Evolutionary conservation across 2,113 vertebrate species (phyloP), one percentile per base, ranked within the genome.

Genomic region (Lamprotornis superbus): DNA sequence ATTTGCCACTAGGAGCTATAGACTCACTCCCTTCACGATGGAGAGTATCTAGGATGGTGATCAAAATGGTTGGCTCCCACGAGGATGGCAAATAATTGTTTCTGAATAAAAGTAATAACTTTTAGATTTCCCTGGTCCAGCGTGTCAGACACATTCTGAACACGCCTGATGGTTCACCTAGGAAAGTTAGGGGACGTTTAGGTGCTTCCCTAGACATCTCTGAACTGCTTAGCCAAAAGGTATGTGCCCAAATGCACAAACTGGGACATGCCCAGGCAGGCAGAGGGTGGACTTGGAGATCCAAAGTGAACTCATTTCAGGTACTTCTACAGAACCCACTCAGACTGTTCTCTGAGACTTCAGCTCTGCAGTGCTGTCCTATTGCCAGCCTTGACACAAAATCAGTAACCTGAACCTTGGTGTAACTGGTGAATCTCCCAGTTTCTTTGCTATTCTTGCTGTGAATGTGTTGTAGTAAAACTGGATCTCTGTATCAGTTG

Each of bases 251-350:
- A 28, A 46, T 39, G 24, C 19, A 33, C 8, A 24, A 81, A 35
- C 4, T 21, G 50, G 25, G 35, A 15, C 0, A 0, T 13, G 15
- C 13, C 25, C 1, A 2, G 25, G 10, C 25, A 87, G 42, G 21
- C 37, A 61, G 80, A 50, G 17, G 9, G 13, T 65, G n/a, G 24
- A 61, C 31, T 53, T 65, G 20, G 59, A 70, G 15, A 42, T 55
- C 15, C 42, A 37, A 28, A 55, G 31, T 46, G 59, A 33, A 30
- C 8, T n/a, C 7, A 56, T 78, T 83, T 64, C 42, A 67, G 21
- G 14, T 63, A 5, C 31, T 83, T 68, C 44, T 53, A 12, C 11
- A 89, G 53, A 71, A 71, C 30, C 6, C 61, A 46, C 44, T 3
- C 24, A 52, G 27, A 17, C 22, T 47, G 13, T 6, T 56, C 7